A percentile compares a stretch with the other conserved stretches of the same genome.
phyloP scores from a whole-genome alignment of 35 echinoderm and acorn worm species.

The Hemicentrotus pulcherrimus region DNA sequence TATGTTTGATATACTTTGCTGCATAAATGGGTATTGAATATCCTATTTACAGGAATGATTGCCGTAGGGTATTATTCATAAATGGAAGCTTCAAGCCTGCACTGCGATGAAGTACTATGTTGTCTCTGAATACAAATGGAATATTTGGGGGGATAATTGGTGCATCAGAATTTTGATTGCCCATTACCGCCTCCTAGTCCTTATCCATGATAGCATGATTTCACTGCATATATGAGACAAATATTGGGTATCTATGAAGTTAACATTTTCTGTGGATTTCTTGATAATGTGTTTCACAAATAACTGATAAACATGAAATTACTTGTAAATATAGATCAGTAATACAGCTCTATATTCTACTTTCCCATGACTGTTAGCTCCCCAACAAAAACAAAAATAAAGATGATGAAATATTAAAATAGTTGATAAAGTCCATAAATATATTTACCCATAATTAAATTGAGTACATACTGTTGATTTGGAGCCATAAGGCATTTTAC shows the following conservation, averaged over 20 bases:
- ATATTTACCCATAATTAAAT: no score
- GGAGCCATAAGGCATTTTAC: no score
- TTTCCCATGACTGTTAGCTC: not conserved
- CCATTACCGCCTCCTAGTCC: not conserved
- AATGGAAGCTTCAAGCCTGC: not conserved
- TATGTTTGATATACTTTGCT: constrained; percentile 7
- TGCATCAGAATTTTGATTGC: not conserved
- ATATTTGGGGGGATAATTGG: not conserved
- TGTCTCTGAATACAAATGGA: not conserved
- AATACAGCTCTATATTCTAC: no score
- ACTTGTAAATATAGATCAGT: no score
- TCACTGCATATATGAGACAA: no score
- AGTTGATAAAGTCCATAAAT: no score
- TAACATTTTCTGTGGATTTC: no score
- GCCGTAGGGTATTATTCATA: constrained; percentile 17
- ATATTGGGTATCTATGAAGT: no score
- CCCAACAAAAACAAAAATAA: not conserved
- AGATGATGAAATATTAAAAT: not conserved
- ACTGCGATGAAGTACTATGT: not conserved
- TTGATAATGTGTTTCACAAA: no score
- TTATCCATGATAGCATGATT: not conserved
- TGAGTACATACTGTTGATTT: no score
- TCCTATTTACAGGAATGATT: not conserved
- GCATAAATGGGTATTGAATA: constrained; percentile 19
- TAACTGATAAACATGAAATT: no score